These are phyloP conservation scores for Aquatica leii DNA, from an alignment of 2,888 invertebrate genomes.

Conservation along the genomic window DNA sequence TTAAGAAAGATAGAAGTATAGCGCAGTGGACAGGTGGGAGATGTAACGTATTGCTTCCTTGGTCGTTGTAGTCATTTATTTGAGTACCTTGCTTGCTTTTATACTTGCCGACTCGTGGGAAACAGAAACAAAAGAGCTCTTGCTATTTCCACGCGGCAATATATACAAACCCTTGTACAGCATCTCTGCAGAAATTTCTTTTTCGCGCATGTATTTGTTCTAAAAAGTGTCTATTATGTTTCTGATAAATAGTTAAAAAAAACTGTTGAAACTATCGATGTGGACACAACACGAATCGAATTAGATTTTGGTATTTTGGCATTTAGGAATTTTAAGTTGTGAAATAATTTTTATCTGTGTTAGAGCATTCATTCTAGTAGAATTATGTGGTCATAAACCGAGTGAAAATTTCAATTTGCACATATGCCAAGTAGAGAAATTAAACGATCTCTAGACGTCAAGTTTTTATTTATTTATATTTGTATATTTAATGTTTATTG, in stretches of 20 bases:
- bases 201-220: too few species aligned
- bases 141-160: conserved; percentile 13
- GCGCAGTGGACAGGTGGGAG: conserved; percentile 28
- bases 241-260: too few species aligned
- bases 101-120: conserved; percentile 42
- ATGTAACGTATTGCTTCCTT: conserved; percentile 34
- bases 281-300: too few species aligned
- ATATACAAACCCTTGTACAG: conserved; percentile 10
- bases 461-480: conserved; percentile 13
- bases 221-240: too few species aligned
- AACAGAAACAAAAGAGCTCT: conserved; percentile 36
- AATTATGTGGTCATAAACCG: conserved; percentile 26
- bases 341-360: conserved; percentile 3
- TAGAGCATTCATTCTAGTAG: conserved; percentile 8
- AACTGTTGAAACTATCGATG: too few species aligned
- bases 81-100: conserved; percentile 35
- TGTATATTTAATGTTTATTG: too few species aligned
- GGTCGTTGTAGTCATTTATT: conserved; percentile 38
- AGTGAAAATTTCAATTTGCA: conserved; percentile 31
- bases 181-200: too few species aligned
- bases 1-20: conserved; percentile 11
- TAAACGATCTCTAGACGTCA: conserved; percentile 21
- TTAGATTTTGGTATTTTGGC: too few species aligned
- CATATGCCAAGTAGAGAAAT: conserved; percentile 26
- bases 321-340: too few species aligned